A percentile compares a stretch with the other conserved stretches of the same genome.
Evolutionary conservation across 2,888 invertebrate species (phyloP).

Genomic region (Drosophila recens): DNA sequence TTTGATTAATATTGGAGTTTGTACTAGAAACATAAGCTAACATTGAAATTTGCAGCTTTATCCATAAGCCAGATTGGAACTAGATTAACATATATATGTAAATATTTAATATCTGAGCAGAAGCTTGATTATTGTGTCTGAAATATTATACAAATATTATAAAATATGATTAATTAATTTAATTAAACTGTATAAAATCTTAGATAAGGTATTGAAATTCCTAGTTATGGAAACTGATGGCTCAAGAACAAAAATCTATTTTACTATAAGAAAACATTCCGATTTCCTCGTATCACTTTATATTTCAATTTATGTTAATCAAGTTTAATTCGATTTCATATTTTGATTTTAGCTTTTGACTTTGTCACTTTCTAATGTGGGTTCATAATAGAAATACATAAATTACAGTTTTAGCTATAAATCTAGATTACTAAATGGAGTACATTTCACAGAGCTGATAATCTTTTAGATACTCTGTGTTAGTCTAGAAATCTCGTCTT

Average conservation of each 20-base stretch:
- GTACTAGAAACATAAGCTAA: neutral
- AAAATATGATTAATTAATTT: too few relatives aligned
- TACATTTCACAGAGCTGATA: neutral
- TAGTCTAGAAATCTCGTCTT: neutral
- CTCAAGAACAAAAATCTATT: neutral
- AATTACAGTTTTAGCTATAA: constrained; percentile 8
- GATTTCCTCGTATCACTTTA: neutral
- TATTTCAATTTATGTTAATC: neutral
- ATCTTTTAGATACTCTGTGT: neutral
- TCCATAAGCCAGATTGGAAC: too few relatives aligned
- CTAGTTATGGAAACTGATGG: neutral
- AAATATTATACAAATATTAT: too few relatives aligned
- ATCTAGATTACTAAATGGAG: neutral
- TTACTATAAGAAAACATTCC: neutral
- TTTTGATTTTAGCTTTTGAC: neutral
- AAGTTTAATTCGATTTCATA: neutral
- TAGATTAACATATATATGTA: too few relatives aligned
- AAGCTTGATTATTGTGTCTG: too few relatives aligned
- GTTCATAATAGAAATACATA: neutral
- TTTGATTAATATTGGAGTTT: constrained; percentile 2
- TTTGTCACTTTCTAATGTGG: neutral
- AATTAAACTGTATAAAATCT: too few relatives aligned
- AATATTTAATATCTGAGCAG: too few relatives aligned
- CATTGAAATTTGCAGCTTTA: neutral
- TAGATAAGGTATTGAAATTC: too few relatives aligned